Base-by-base conservation (phyloP, 2,888 invertebrate species). In the Cheilosia urbana region DNA sequence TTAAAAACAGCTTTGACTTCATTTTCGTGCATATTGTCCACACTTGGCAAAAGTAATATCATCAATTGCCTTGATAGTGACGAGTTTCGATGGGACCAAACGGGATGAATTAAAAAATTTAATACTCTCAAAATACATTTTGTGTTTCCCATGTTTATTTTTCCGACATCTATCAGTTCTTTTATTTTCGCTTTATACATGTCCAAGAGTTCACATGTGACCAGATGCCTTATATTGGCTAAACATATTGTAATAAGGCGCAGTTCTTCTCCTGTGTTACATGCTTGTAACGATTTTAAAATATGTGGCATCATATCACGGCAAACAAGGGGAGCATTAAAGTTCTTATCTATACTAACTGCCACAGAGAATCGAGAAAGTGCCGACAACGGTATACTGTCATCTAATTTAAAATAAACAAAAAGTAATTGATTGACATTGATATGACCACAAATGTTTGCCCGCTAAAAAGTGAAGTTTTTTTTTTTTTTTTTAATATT, bases 191-290 rank as follows among this genome's bases (percentile, higher is more conserved):
- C 45, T 87, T 91, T 93, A 87, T 92, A 94, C 11, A 83, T 85
- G 0, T 89, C 53, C 17, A 94, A 87, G 11, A 91, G 87, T n/a
- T 93, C 91, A 0, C 88, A 62, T 11, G 90, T 89, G n/a, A 93
- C 89, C 0, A 93, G 82, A 34, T 89, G 87, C 77, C 92, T 90
- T 2, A 93, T 72, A 77, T 93, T 92, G 40, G 91, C 91, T 55
- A 94, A 88, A 88, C 93, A 93, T 9, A 93, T 92, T 24, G 93
- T 93, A 24, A 94, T 87, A 24, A 93, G 87, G 34, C 92, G 91
- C 9, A 93, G 89, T 24, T 93, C 92, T 68, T 93, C 90, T 13
- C 90, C 89, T 42, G 88, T 90, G 2, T 87, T 68, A 72, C 93
- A 93, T 4, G 72, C 82, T 42, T 91, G 90, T 88, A 92, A 85